A percentile compares a stretch with the other conserved stretches of the same genome.
phyloP scores from a whole-genome alignment of 1,140 invertebrate genomes.

The Procambarus virginalis region DNA sequence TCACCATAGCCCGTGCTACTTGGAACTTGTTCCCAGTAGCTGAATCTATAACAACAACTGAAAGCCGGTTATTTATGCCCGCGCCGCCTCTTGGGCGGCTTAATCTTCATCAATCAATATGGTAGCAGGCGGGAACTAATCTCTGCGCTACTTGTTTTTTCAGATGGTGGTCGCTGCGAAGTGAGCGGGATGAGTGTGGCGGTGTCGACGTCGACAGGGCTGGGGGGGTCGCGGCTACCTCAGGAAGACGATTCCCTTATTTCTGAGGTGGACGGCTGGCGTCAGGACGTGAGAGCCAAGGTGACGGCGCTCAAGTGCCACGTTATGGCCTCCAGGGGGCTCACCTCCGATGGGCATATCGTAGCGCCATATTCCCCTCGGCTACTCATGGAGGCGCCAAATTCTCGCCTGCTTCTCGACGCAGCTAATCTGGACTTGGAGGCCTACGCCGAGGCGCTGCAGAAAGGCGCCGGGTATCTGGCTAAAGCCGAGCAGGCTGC shows the following conservation, averaged over 20 bases:
- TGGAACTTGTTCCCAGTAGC: too few species aligned
- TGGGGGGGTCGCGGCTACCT: background rate
- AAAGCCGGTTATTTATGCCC: too few species aligned
- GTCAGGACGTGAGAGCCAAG: slow-evolving; percentile 59
- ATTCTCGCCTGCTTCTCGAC: slow-evolving; percentile 50
- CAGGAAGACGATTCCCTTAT: slow-evolving; percentile 71
- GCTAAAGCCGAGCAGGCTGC: slow-evolving; percentile 6
- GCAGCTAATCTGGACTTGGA: slow-evolving; percentile 60
- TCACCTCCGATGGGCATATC: slow-evolving; percentile 66
- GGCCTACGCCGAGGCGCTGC: slow-evolving; percentile 46
- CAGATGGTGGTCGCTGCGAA: slow-evolving; percentile 9
- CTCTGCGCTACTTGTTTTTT: background rate
- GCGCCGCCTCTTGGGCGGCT: too few species aligned
- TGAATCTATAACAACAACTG: too few species aligned
- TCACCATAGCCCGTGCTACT: too few species aligned
- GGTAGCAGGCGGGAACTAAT: too few species aligned
- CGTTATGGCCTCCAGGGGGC: slow-evolving; percentile 67
- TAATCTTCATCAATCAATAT: too few species aligned
- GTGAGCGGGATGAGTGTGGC: slow-evolving; percentile 45
- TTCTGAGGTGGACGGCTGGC: slow-evolving; percentile 69
- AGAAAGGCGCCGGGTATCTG: background rate
- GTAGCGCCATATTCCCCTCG: slow-evolving; percentile 60
- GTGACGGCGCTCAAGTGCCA: slow-evolving; percentile 68
- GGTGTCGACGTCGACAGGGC: slow-evolving; percentile 23
- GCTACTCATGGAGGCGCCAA: slow-evolving; percentile 54